Conservation (phyloP, 2,797 vertebrate genomes). For the Podarcis lilfordi region DNA sequence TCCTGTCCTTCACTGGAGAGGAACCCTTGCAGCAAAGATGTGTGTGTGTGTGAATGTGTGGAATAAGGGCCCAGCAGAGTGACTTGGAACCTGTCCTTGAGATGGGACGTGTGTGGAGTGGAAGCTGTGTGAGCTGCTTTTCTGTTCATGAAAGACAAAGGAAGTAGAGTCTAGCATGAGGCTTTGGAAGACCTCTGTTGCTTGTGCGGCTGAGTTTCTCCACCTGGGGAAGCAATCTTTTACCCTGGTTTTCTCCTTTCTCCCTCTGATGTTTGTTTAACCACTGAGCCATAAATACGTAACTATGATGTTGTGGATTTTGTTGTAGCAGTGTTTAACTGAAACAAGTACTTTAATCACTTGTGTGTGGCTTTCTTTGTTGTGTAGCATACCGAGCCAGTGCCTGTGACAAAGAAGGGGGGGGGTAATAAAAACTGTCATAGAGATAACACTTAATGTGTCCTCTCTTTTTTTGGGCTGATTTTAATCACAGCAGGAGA, state of each 20-base stretch:
- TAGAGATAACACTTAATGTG: not conserved
- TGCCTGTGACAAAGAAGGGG: slow-evolving; percentile 41
- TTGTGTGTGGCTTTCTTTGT: slow-evolving; percentile 68
- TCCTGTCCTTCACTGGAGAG: not conserved
- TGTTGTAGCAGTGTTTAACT: slow-evolving; percentile 59
- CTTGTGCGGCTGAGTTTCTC: not conserved
- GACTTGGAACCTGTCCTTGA: not conserved
- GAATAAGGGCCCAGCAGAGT: not conserved
- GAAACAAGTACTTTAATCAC: slow-evolving; percentile 50
- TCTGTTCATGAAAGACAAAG: not conserved
- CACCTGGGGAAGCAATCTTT: not conserved
- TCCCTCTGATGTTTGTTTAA: slow-evolving; percentile 31
- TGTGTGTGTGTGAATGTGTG: not conserved
- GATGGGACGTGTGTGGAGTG: no score
- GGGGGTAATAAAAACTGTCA: slow-evolving; percentile 65
- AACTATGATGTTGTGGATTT: slow-evolving; percentile 59
- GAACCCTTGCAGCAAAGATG: not conserved
- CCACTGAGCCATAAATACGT: slow-evolving; percentile 71
- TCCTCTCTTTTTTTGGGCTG: not conserved
- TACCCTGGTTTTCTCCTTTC: not conserved
- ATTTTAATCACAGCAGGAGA: not conserved
- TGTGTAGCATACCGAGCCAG: slow-evolving; percentile 55
- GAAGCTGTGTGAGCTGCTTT: not conserved
- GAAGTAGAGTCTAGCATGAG: not conserved
- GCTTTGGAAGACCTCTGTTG: not conserved